Conservation (phyloP, 2,888 invertebrate species). For the Cerastoderma edule region DNA sequence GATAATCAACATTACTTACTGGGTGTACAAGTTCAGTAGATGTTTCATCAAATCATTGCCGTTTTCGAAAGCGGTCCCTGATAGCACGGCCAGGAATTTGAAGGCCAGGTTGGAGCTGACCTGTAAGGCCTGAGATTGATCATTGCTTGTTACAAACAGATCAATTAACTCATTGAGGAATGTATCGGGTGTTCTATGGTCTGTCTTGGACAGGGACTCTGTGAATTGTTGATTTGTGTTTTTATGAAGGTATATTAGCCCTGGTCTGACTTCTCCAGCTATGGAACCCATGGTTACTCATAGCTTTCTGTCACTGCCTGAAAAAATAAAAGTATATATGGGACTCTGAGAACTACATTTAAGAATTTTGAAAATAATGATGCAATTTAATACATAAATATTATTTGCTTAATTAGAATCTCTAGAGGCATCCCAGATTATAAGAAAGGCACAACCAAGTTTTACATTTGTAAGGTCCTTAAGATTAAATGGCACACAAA, state of each 20-base stretch:
- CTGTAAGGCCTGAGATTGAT: constrained; percentile 26
- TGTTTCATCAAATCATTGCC: constrained; percentile 55
- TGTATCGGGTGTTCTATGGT: constrained; percentile 33
- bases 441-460: no score
- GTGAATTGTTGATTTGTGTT: constrained; percentile 34
- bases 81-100: constrained; percentile 42
- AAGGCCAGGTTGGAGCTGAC: constrained; percentile 45
- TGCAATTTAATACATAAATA: no score
- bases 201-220: constrained; percentile 22
- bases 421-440: no score
- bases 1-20: constrained; percentile 44
- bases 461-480: no score
- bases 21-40: constrained; percentile 38
- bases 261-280: constrained; percentile 24
- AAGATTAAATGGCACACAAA: no score
- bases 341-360: no score
- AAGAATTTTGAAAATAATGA: no score
- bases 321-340: background rate
- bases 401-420: no score
- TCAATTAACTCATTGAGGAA: constrained; percentile 52
- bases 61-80: constrained; percentile 37
- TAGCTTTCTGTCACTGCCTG: background rate
- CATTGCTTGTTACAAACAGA: constrained; percentile 31
- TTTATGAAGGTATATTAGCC: constrained; percentile 48
- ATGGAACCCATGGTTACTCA: constrained; percentile 47